Conservation (phyloP, 35 echinoderm and acorn worm species). For the Lytechinus variegatus region DNA sequence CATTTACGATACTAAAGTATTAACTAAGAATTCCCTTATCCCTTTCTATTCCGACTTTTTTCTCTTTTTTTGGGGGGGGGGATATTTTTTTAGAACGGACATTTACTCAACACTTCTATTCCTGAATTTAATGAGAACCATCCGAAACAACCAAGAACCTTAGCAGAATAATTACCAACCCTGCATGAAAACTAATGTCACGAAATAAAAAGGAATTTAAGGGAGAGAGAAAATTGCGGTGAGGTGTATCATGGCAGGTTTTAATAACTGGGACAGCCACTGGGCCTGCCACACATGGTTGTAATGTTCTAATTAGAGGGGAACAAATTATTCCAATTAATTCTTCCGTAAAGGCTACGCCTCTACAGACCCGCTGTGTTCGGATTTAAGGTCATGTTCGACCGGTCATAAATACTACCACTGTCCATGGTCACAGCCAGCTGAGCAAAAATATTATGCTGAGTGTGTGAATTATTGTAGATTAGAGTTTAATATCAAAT, state of each 20-base stretch:
- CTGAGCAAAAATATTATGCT: too few relatives aligned
- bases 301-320: constrained; percentile 13
- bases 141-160: neutral
- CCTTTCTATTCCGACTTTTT: too few relatives aligned
- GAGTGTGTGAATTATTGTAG: too few relatives aligned
- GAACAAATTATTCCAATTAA: constrained; percentile 5
- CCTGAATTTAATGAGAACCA: neutral
- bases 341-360: neutral
- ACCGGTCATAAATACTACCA: neutral
- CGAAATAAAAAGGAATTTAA: neutral
- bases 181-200: neutral
- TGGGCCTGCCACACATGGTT: neutral
- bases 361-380: neutral
- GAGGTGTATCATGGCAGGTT: neutral
- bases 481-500: too few relatives aligned
- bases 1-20: too few relatives aligned
- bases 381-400: neutral
- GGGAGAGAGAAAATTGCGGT: neutral
- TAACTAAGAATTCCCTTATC: too few relatives aligned
- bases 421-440: neutral
- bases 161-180: neutral
- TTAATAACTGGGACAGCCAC: neutral
- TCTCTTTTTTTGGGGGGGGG: too few relatives aligned
- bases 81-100: too few relatives aligned
- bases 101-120: neutral